Base-by-base conservation (phyloP, 2,797 vertebrate species). In the Cyclopterus lumpus region DNA sequence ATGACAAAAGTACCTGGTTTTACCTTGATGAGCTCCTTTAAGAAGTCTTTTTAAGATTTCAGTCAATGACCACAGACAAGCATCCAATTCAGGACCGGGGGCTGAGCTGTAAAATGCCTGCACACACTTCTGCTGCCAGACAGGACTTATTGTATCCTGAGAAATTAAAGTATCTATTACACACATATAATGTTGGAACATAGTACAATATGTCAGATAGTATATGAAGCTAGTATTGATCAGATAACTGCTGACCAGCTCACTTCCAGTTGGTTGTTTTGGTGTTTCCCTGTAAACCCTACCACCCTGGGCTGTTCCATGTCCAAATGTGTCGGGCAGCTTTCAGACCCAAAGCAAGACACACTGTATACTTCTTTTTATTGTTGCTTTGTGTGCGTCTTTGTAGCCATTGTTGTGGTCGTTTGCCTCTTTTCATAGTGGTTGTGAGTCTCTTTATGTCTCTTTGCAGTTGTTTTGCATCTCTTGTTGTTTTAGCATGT, bases 41-140 rank as follows among this genome's bases (percentile, higher is more conserved):
- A 96, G 79, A 20, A 95, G 65, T 69, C 79, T 92, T 86, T 94
- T 96, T 11, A 96, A 71, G 22, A 96, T 38, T 6, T 82, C 62
- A 0, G 94, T 93, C 59, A 98, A 85, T 1, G 94, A 94, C 91
- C 95, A 94, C 49, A 99, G 89, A 80, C 95, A 96, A 40, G 66
- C 71, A 0, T 93, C 73, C 62, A 93, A 32, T 15, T 82, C 81
- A 4, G 68, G 9, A 7, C 26, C 71, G 1, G 80, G 76, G 26
- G 66, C 7, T 1, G 91, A 88, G 24, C 80, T 84, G 75, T 88
- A 61, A 57, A 98, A 94, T 0, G 78, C 77, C 71, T 93, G 80
- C 40, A 89, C 64, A 85, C 93, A 97, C 51, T 85, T 94, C 82
- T 84, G 40, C 62, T 93, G 81, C 97, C 97, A 98, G 24, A 84